Percentiles rank a stretch among this genome's conserved stretches.
Evolutionary conservation across 2,797 vertebrate genomes (phyloP).

Genomic region (Loris lydekkerianus): DNA sequence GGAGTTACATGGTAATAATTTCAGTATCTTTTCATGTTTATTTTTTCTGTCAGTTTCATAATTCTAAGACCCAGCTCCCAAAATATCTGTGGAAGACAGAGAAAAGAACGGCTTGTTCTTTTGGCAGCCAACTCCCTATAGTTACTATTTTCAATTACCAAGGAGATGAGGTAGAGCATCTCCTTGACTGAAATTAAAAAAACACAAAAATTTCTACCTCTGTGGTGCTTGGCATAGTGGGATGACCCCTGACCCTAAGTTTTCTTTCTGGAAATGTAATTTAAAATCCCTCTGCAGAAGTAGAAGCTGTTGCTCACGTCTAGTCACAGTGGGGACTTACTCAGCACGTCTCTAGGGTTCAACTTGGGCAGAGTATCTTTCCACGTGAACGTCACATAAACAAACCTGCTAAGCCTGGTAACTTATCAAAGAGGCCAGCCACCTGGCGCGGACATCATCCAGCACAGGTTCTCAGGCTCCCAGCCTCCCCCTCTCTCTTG

Average conservation of each 20-base stretch:
- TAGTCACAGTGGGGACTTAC: slow-evolving; percentile 75
- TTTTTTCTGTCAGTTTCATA: slow-evolving; percentile 78
- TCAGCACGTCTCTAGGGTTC: slow-evolving; percentile 78
- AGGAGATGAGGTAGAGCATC: slow-evolving; percentile 64
- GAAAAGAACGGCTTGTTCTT: slow-evolving; percentile 77
- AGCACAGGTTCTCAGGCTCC: slow-evolving; percentile 65
- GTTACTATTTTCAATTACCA: slow-evolving; percentile 77
- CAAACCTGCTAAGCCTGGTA: slow-evolving; percentile 58
- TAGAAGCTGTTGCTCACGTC: slow-evolving; percentile 72
- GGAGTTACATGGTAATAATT: slow-evolving; percentile 75
- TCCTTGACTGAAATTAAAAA: slow-evolving; percentile 69
- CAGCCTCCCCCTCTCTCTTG: neutral
- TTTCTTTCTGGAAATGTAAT: slow-evolving; percentile 82
- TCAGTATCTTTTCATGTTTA: slow-evolving; percentile 77
- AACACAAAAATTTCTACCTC: slow-evolving; percentile 34
- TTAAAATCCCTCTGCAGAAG: slow-evolving; percentile 79
- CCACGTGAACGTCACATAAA: slow-evolving; percentile 67
- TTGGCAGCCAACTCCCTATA: slow-evolving; percentile 67
- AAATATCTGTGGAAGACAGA: slow-evolving; percentile 78
- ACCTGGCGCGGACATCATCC: slow-evolving; percentile 75
- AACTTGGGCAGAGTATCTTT: slow-evolving; percentile 76
- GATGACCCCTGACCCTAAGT: slow-evolving; percentile 74
- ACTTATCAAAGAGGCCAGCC: slow-evolving; percentile 79
- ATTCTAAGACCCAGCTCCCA: slow-evolving; percentile 66
- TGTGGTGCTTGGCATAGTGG: neutral